Evolutionary conservation across 1,140 invertebrate species (phyloP), one percentile per base, ranked within the genome.

Genomic region (Megalonaias nervosa): DNA sequence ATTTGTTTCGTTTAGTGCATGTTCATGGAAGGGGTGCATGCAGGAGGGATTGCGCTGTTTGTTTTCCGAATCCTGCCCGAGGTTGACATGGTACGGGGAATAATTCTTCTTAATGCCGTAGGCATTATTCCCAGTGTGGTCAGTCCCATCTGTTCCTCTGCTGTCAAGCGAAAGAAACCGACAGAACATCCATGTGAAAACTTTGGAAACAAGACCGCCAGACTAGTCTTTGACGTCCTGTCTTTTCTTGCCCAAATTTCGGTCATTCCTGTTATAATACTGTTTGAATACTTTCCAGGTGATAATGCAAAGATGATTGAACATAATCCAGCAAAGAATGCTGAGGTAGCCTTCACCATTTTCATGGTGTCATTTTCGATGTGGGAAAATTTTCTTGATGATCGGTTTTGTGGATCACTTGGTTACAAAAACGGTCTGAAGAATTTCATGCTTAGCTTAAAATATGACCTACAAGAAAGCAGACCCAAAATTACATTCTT

Each of bases 31-130:
- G 23, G 38, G 31, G 59, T 77, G 56, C 75, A 77, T 48, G 70
- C 75, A 1, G 59, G 70, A 59, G 75, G 75, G 14, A 21, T 77
- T 5, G 70, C 68, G 19, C 57, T 98, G 26, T 91, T 99, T 77
- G 94, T 97, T 77, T 97, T 97, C 86, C 93, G 94, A 55, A 94
- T 99, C 58, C 92, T 99, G 11, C 97, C 98, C 1, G 94, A 97
- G 85, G 89, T 98, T 57, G 96, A 99, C 90, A 96, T 97, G 31
- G 94, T 98, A 58, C 96, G 97, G 91, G 97, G 96, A 5, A 94
- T 96, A 15, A 97, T 98, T 95, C 91, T 98, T 48, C 97, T 97
- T 13, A 98, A 97, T 90, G 98, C 96, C 85, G 93, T 98, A 21
- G 98, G 96, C 89, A 94, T 98, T 67, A 92, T 98, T 9, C 97